Percentiles rank a stretch among this genome's conserved stretches.
phyloP scores from a whole-genome alignment of 2,113 vertebrate genomes.

The Phalacrocorax brasilianus region DNA sequence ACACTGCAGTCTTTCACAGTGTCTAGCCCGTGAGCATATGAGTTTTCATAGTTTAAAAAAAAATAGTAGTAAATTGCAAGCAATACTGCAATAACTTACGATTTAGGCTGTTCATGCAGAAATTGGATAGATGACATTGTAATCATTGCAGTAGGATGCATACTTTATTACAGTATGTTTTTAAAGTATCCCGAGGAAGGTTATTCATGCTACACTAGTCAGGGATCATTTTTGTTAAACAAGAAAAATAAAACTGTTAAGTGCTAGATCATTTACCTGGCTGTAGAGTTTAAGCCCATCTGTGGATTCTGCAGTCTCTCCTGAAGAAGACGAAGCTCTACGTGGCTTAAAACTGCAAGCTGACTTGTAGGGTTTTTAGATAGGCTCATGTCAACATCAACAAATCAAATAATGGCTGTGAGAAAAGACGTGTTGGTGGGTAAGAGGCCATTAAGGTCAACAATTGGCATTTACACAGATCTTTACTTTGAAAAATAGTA shows the following conservation, averaged over 20 bases:
- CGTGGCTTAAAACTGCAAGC: neutral
- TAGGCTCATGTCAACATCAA: neutral
- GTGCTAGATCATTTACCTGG: neutral
- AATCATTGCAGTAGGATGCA: constrained; percentile 40
- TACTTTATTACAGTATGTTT: constrained; percentile 18
- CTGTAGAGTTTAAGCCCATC: neutral
- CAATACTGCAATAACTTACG: neutral
- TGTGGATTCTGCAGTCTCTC: neutral
- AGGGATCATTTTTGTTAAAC: constrained; percentile 2
- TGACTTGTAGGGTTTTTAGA: neutral
- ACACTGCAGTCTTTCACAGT: neutral
- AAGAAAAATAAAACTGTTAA: constrained; percentile 50
- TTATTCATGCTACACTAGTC: constrained; percentile 29
- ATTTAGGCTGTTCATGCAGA: neutral
- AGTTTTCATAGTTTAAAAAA: neutral
- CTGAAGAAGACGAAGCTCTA: neutral
- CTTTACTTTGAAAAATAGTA: constrained; percentile 20
- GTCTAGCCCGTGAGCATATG: neutral
- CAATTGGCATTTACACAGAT: neutral
- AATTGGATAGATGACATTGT: constrained; percentile 22
- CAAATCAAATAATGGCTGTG: neutral
- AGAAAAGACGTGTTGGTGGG: neutral
- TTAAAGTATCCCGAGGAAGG: neutral
- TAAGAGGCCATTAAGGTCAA: neutral
- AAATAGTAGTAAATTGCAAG: neutral